phyloP scores from a whole-genome alignment of 1,140 invertebrate genomes.

The Eurosta solidaginis region DNA sequence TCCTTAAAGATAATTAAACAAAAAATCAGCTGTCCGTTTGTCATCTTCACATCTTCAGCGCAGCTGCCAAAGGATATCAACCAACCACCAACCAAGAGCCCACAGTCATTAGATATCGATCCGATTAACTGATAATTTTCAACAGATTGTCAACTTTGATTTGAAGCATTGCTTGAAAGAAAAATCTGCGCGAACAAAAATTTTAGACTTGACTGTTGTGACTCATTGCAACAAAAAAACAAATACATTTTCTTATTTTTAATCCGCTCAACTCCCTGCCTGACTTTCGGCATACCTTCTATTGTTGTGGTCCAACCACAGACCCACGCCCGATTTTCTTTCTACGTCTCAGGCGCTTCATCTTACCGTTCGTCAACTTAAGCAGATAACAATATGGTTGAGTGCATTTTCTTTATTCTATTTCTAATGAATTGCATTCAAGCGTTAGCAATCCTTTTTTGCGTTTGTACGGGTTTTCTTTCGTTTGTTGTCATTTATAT shows the following conservation, averaged over 20 bases:
- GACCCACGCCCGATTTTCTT: neutral
- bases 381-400: neutral
- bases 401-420: conserved; percentile 18
- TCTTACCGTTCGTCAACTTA: neutral
- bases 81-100: neutral
- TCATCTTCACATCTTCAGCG: neutral
- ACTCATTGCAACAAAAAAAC: too few relatives aligned
- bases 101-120: neutral
- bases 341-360: neutral
- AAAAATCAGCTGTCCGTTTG: neutral
- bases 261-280: neutral
- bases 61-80: neutral
- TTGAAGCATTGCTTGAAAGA: neutral
- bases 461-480: too few relatives aligned
- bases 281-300: neutral
- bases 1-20: neutral
- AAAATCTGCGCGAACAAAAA: neutral
- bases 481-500: neutral
- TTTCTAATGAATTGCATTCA: conserved; percentile 23
- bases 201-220: too few relatives aligned
- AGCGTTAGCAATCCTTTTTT: conserved; percentile 6
- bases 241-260: neutral
- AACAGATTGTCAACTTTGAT: neutral
- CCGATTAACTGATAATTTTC: neutral
- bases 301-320: neutral